Evolutionary conservation across 2,113 vertebrate genomes (phyloP), one percentile per base, ranked within the genome.

Genomic region (Oreochromis niloticus): DNA sequence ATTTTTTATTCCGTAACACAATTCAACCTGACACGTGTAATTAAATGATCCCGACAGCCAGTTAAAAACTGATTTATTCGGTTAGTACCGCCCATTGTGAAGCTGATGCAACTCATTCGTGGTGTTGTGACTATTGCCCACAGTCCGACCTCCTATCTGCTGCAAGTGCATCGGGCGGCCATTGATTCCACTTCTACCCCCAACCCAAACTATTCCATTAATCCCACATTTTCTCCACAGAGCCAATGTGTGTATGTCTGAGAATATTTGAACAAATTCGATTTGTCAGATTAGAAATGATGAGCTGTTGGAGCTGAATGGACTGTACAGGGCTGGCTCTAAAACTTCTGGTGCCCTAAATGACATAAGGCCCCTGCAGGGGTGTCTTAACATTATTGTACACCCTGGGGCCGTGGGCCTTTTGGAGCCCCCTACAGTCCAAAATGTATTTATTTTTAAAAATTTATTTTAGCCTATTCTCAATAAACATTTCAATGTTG

Each of bases 91-190:
- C 90, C 92, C 87, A 39, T 24, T 78, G 34, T 3, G 24, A 89
- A 93, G 97, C 97, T 98, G 98, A 98, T 97, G 98, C 97, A 98
- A 98, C 96, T 97, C 84, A 89, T 85, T 8, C 24, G 14, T 79
- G 9, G 43, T 50, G 71, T 75, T 75, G 68, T 50, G 71, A 30
- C 43, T 48, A 48, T 48, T 75, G 14, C 24, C 43, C 24, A 75
- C 43, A 0, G 16, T 75, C 24, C 46, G 68, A 48, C 14, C 24
- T 75, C 16, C 9, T 19, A 50, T 48, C 24, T 75, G 43, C 71
- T 19, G 24, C 24, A 75, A 75, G 71, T 50, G 16, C 1, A 50
- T 50, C 41, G 9, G 14, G 9, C 9, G 24, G 14, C 41, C 41
- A 75, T 30, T 75, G 24, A 48, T 19, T 75, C 3, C 6, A 32